Evolutionary conservation across 2,797 vertebrate species (phyloP).

Genomic region (Loriculus beryllinus): DNA sequence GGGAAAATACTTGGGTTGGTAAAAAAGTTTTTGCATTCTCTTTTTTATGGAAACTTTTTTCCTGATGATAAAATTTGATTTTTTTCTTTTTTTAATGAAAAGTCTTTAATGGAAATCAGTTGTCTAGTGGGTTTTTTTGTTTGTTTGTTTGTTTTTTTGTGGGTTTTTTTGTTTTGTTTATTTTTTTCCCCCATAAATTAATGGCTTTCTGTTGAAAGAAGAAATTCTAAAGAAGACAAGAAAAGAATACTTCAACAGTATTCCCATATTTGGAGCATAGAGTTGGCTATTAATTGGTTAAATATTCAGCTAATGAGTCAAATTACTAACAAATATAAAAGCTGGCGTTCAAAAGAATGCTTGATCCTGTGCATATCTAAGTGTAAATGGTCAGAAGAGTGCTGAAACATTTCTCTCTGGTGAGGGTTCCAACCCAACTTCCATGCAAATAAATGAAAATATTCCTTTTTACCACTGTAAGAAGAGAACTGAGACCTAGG

Average conservation of each 20-base stretch:
- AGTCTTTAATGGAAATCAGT: slow-evolving; percentile 33
- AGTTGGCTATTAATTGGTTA: background rate
- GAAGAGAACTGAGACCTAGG: background rate
- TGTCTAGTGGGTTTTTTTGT: background rate
- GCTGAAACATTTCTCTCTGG: background rate
- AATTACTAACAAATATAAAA: background rate
- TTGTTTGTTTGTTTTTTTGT: background rate
- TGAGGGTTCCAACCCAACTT: background rate
- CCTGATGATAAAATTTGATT: background rate
- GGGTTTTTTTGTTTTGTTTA: too few relatives aligned
- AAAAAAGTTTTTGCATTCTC: slow-evolving; percentile 24
- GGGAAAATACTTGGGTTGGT: background rate
- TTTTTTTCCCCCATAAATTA: background rate
- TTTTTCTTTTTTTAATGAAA: background rate
- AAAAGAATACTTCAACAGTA: background rate
- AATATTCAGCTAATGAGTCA: background rate
- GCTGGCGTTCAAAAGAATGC: background rate
- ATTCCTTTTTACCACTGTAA: background rate
- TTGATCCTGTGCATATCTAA: background rate
- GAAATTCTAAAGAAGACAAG: background rate
- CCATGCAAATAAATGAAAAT: background rate
- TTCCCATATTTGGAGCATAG: background rate
- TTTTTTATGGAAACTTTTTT: slow-evolving; percentile 18
- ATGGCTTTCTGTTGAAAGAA: background rate
- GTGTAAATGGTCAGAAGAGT: background rate